phyloP scores from a whole-genome alignment of 2,113 vertebrate genomes.

The Burhinus bistriatus region DNA sequence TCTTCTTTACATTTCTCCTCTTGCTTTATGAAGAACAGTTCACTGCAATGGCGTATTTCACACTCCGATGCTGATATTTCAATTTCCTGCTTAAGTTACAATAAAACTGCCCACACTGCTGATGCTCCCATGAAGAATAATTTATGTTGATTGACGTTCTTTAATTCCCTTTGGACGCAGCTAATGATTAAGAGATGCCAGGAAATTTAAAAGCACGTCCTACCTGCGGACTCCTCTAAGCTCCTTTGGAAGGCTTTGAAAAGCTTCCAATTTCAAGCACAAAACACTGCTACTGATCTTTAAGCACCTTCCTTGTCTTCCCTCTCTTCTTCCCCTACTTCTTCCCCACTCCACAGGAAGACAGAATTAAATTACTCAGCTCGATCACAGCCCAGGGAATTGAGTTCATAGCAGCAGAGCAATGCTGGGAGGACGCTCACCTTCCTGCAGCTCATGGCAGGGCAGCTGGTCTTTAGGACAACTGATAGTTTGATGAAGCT shows the following conservation, averaged over 20 bases:
- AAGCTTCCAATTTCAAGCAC: constrained; percentile 1
- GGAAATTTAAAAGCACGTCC: constrained; percentile 10
- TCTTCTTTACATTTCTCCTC: constrained; percentile 36
- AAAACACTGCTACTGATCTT: not conserved
- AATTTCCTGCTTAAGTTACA: constrained; percentile 62
- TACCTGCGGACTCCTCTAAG: constrained; percentile 28
- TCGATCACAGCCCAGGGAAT: not conserved
- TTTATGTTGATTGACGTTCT: constrained; percentile 53
- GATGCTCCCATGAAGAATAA: constrained; percentile 52
- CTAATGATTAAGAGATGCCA: constrained; percentile 58
- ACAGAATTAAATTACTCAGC: not conserved
- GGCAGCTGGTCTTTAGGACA: not conserved
- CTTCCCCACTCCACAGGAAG: not conserved
- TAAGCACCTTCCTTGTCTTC: not conserved
- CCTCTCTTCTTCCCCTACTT: not conserved
- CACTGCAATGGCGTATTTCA: constrained; percentile 39
- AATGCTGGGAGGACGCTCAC: not conserved
- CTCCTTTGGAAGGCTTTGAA: constrained; percentile 47
- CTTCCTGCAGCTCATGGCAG: not conserved
- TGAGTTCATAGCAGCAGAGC: not conserved
- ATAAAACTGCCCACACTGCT: constrained; percentile 49
- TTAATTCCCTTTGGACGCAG: constrained; percentile 56
- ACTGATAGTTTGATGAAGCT: not conserved
- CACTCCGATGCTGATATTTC: constrained; percentile 40
- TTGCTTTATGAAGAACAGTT: not conserved